A percentile compares a stretch with the other conserved stretches of the same genome.
Conservation (phyloP, 2,113 vertebrate species). For the Pithys albifrons region DNA sequence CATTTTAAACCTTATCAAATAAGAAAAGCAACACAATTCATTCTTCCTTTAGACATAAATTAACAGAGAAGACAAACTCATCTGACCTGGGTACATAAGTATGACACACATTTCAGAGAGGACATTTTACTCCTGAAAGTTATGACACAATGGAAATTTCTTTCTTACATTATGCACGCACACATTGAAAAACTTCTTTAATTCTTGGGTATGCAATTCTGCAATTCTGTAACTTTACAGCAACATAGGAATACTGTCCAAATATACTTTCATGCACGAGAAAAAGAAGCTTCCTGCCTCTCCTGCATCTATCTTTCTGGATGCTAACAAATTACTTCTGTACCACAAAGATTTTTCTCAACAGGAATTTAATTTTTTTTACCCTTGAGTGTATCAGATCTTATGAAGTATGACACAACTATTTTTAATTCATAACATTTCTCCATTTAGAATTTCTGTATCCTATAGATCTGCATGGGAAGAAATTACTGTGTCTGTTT, state of each 20-base stretch:
- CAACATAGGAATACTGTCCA: background rate
- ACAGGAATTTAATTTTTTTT: background rate
- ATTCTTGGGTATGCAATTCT: background rate
- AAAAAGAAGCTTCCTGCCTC: background rate
- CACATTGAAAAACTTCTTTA: background rate
- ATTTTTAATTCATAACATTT: background rate
- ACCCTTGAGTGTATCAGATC: background rate
- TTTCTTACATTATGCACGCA: background rate
- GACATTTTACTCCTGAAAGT: background rate
- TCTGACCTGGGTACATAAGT: background rate
- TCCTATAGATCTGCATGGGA: background rate
- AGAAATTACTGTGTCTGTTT: background rate
- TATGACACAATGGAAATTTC: background rate
- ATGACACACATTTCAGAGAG: background rate
- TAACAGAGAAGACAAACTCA: background rate
- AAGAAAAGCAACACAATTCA: background rate
- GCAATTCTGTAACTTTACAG: background rate
- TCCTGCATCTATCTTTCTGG: background rate
- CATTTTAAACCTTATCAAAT: background rate
- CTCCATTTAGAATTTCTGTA: background rate
- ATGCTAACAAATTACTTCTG: background rate
- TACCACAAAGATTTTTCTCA: background rate
- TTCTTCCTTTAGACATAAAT: background rate
- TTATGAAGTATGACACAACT: background rate
- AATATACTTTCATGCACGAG: background rate